phyloP scores from a whole-genome alignment of 2,113 vertebrate species.

The Sterna hirundo region DNA sequence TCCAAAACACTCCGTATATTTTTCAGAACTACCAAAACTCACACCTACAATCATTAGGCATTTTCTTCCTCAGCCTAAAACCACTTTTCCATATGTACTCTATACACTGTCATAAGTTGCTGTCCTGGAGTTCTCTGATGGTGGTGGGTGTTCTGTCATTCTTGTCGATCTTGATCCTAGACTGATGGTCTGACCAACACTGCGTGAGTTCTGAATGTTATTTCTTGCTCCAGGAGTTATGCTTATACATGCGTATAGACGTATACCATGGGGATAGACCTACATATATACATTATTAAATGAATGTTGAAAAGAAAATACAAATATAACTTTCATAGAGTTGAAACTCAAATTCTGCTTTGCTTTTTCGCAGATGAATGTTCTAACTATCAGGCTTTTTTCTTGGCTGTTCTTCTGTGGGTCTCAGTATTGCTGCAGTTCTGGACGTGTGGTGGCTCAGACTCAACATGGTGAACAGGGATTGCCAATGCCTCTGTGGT shows the following conservation, averaged over 20 bases:
- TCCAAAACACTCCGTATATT: not conserved
- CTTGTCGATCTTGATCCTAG: not conserved
- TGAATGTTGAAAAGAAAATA: not conserved
- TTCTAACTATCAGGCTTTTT: not conserved
- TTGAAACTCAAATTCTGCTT: not conserved
- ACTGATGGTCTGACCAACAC: not conserved
- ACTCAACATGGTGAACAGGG: accelerated
- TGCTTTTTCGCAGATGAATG: not conserved
- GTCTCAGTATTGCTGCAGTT: not conserved
- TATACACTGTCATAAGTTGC: accelerated
- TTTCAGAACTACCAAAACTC: not conserved
- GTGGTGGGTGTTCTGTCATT: not conserved
- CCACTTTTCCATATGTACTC: not conserved
- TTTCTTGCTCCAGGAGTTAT: not conserved
- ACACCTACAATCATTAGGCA: not conserved
- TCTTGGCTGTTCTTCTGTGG: accelerated
- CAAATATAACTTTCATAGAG: not conserved
- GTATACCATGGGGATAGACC: not conserved
- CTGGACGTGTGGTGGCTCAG: not conserved
- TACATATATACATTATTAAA: not conserved
- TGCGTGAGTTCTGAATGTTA: not conserved
- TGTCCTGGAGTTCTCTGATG: not conserved
- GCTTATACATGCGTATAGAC: not conserved
- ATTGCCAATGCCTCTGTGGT: not conserved
- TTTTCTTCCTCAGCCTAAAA: not conserved